phyloP scores from a whole-genome alignment of 2,888 invertebrate genomes.

The Drosophila hamatofila region DNA sequence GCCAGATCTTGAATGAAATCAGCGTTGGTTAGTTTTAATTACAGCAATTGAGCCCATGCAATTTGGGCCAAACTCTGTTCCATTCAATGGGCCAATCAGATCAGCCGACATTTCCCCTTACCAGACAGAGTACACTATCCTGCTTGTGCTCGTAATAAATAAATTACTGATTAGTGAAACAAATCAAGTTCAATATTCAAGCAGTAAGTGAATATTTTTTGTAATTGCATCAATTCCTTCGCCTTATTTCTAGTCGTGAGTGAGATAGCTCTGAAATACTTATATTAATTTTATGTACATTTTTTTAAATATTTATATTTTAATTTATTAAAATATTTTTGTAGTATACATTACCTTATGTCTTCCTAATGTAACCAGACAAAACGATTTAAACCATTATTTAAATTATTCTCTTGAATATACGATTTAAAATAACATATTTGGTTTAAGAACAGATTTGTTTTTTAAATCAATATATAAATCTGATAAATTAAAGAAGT shows the following conservation, averaged over 20 bases:
- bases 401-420: no score
- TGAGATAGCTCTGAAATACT: no score
- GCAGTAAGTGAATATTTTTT: background rate
- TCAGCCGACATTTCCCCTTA: background rate
- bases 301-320: no score
- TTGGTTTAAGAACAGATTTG: no score
- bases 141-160: background rate
- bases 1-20: conserved; percentile 68
- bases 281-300: no score
- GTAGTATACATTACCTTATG: no score
- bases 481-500: no score
- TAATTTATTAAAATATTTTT: no score
- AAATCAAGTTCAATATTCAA: background rate
- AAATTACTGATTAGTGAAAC: background rate
- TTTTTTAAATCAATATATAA: no score
- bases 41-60: conserved; percentile 80
- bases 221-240: background rate
- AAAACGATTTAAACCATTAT: no score
- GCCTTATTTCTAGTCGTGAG: background rate
- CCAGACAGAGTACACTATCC: background rate
- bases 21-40: conserved; percentile 82
- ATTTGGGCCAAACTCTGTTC: conserved; percentile 69
- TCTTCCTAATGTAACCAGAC: no score
- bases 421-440: no score
- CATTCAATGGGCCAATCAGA: conserved; percentile 30